Conservation (phyloP, 2,113 vertebrate species). For the Sebastes schlegelii region DNA sequence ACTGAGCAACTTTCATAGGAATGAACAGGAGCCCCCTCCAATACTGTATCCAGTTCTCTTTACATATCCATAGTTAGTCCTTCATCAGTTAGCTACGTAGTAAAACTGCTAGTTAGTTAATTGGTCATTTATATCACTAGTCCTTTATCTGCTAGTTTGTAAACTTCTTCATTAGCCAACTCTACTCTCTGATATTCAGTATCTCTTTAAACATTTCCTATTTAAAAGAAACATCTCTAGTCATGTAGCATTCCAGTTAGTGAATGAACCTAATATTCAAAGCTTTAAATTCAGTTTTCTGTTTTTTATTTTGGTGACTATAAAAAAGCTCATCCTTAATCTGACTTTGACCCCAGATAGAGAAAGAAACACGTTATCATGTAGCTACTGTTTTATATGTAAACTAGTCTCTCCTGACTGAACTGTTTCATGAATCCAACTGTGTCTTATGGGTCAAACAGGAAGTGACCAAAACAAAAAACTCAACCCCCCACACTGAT, state of each 20-base stretch:
- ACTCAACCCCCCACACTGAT: slow-evolving; percentile 43
- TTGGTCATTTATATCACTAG: not conserved
- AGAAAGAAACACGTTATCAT: not conserved
- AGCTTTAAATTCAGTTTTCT: not conserved
- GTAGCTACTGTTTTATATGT: not conserved
- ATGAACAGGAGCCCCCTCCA: too few relatives aligned
- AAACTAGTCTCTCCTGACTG: not conserved
- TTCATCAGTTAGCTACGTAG: too few relatives aligned
- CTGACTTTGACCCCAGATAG: not conserved
- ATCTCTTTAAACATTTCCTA: not conserved
- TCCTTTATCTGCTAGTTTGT: not conserved
- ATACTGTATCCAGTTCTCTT: too few relatives aligned
- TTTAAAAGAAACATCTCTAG: too few relatives aligned
- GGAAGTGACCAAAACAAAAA: slow-evolving; percentile 62
- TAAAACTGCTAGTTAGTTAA: not conserved
- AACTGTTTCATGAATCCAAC: slow-evolving; percentile 21
- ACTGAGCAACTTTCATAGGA: too few relatives aligned
- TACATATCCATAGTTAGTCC: too few relatives aligned
- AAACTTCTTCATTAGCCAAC: not conserved
- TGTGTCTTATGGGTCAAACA: slow-evolving; percentile 49
- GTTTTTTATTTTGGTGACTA: not conserved
- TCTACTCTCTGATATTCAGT: not conserved
- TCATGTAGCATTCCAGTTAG: not conserved
- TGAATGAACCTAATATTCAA: not conserved
- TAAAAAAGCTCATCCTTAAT: not conserved